A percentile compares a stretch with the other conserved stretches of the same genome.
phyloP scores from a whole-genome alignment of 2,113 vertebrate genomes.

The Phainopepla nitens region DNA sequence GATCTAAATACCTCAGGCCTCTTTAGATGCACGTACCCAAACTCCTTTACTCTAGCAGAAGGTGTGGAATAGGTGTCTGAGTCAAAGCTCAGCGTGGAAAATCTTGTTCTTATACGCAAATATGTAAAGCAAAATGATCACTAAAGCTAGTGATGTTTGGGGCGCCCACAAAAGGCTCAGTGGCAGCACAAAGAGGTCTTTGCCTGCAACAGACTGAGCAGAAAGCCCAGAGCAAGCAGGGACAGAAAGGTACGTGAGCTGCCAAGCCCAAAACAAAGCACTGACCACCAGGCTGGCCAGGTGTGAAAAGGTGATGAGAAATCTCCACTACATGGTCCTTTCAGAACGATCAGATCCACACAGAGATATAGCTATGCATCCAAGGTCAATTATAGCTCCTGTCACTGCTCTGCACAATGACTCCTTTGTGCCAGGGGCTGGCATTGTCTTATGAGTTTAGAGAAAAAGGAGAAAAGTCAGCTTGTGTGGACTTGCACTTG shows the following conservation, averaged over 20 bases:
- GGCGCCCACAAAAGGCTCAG: not conserved
- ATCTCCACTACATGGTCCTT: not conserved
- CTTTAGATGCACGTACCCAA: not conserved
- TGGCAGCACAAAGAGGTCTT: not conserved
- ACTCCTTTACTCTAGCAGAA: not conserved
- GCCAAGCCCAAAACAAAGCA: not conserved
- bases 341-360: not conserved
- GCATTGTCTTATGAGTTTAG: not conserved
- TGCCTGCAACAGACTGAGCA: not conserved
- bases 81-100: not conserved
- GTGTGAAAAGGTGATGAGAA: not conserved
- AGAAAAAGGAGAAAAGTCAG: not conserved
- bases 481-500: not conserved
- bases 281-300: not conserved
- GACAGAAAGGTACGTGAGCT: not conserved
- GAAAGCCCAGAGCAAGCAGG: not conserved
- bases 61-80: not conserved
- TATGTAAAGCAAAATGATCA: not conserved
- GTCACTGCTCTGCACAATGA: not conserved
- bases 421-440: not conserved
- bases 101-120: not conserved
- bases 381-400: not conserved
- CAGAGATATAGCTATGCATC: not conserved
- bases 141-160: not conserved
- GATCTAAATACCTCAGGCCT: not conserved